Evolutionary conservation across 2,888 invertebrate genomes (phyloP).

Genomic region (Drosophila anomalata): DNA sequence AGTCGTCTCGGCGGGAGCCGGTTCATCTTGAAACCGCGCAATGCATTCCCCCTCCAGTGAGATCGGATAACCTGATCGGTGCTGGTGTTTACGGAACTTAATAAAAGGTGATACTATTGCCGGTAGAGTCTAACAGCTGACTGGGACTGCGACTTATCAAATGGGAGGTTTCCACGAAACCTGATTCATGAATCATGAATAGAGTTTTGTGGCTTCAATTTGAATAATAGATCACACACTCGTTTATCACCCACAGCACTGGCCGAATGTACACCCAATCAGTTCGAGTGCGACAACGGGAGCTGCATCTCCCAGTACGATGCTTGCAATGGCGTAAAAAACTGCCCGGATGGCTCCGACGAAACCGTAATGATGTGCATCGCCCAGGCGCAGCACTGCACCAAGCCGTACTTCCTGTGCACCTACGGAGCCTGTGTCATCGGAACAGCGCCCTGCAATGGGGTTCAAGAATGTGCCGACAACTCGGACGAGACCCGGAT

Average conservation of each 20-base stretch:
- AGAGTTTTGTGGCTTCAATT: neutral
- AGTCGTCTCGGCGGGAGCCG: conserved; percentile 8
- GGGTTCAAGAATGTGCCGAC: conserved; percentile 54
- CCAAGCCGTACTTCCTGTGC: conserved; percentile 80
- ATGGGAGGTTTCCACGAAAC: neutral
- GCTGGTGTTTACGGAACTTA: conserved; percentile 25
- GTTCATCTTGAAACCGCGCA: conserved; percentile 33
- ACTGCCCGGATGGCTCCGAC: conserved; percentile 80
- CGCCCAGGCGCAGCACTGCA: conserved; percentile 58
- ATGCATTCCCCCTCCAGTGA: conserved; percentile 2
- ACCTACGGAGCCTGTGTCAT: conserved; percentile 79
- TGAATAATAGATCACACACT: neutral
- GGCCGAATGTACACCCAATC: conserved; percentile 48
- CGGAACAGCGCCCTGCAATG: conserved; percentile 65
- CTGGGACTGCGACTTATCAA: neutral
- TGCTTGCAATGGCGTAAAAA: conserved; percentile 71
- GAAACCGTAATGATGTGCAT: conserved; percentile 76
- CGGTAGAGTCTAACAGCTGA: neutral
- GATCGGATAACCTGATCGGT: neutral
- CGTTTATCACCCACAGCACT: neutral
- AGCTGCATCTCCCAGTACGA: conserved; percentile 70
- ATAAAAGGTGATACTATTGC: conserved; percentile 1
- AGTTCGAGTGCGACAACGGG: conserved; percentile 77
- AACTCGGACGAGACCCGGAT: conserved; percentile 64
- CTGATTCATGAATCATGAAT: neutral